Evolutionary conservation across 1,140 invertebrate genomes (phyloP), one percentile per base, ranked within the genome.

Genomic region (Tyrophagus putrescentiae): DNA sequence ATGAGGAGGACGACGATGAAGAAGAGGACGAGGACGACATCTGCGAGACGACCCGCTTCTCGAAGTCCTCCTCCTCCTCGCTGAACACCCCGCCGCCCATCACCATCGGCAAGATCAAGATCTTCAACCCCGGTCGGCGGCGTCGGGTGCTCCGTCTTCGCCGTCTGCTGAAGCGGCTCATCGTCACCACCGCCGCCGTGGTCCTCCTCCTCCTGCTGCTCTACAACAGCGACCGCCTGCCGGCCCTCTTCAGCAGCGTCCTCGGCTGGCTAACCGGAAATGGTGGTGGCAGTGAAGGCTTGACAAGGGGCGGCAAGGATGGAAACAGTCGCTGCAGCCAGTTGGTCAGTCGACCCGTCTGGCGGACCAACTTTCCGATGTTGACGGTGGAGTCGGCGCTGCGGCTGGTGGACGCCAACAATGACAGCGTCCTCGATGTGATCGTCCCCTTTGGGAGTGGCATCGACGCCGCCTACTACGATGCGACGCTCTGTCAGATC

Each of bases 371-470:
- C 41, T 77, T 88, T 67, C 80, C 84, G 11, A 82, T 83, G 68
- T 72, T 87, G 13, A 79, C 79, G 32, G 84, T 84, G 7, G 85
- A 88, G 72, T 81, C 84, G 33, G 78, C 84, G 0, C 72, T 89
- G 41, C 73, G 82, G 63, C 75, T 80, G 45, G 71, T 80, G 27
- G 84, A 89, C 72, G 76, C 87, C 0, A 84, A 88, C 72, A 68
- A 72, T 7, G 85, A 90, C 74, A 79, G 76, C 29, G 67, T 84
- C 23, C 73, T 80, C 32, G 86, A 90, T 72, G 76, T 88, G 34
- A 78, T 89, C 53, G 74, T 88, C 45, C 84, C 85, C 63, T 89
- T 83, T 71, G 83, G 81, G 44, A 85, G 85, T 72, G 83, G 84
- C 84, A 72, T 71, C 34, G 76, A 77, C 68, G 76, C 75, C 4